Base-by-base conservation (phyloP, 2,797 vertebrate genomes). In the Iguana delicatissima region DNA sequence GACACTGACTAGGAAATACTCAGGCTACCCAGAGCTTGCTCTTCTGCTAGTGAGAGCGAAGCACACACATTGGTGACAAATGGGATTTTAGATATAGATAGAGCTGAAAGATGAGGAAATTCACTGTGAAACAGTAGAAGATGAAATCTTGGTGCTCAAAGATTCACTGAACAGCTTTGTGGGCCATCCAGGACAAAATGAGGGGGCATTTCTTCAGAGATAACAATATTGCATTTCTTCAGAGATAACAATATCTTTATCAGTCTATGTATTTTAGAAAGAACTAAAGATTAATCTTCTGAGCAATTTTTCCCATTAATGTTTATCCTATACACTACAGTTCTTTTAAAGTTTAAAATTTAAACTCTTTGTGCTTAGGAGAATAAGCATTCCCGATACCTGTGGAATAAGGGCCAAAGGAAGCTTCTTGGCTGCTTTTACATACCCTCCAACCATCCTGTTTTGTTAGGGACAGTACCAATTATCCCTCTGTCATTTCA, bases 11-110 rank as follows among this genome's bases (percentile, higher is more conserved):
- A 57, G 24, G 57, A 83, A 6, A 35, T 24, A 57, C 4, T 5
- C 59, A 64, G 4, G 26, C 57, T 42, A 22, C 32, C 29, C 7
- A 73, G 93, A 86, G 1, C 86, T 42, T 67, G 80, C 52, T 22
- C 26, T 26, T 79, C 32, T 83, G 0, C 26, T 74, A 0, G 0
- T 4, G 13, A 50, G 92, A 92, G 26, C 64, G 38, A 77, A 92
- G 2, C n/a, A 2, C 57, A 86, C 18, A 86, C 55, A 46, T 64
- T 22, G 13, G 62, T 50, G 59, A 92, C 42, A 89, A 88, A 38
- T 93, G 69, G 64, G 92, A 89, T 91, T 92, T 73, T 88, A 83
- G 32, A 90, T 59, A 5, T 35, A 93, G 79, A 92, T 35, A 91
- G 83, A 76, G 1, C 81, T 85, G 55, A 62, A 4, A n/a, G 26